phyloP scores from a whole-genome alignment of 1,140 invertebrate genomes.

The Lasioglossum baleicum region DNA sequence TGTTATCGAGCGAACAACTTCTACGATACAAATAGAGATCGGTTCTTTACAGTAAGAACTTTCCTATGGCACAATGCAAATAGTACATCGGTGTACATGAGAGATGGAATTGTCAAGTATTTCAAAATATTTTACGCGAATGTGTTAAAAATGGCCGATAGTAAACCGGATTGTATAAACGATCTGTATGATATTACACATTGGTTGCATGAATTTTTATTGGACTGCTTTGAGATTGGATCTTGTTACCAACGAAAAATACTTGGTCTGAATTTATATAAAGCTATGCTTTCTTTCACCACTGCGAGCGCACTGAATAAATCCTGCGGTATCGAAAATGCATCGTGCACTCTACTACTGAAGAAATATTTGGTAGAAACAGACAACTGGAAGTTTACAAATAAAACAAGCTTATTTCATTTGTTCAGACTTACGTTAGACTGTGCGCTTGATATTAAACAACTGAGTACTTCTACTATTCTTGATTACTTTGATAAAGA shows the following conservation, averaged over 20 bases:
- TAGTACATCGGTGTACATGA: constrained; percentile 57
- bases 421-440: constrained; percentile 75
- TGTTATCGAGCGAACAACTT: constrained; percentile 51
- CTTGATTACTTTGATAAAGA: constrained; percentile 70
- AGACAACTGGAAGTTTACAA: constrained; percentile 71
- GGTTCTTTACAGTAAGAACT: constrained; percentile 52
- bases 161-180: constrained; percentile 1
- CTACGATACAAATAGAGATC: constrained; percentile 20
- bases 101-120: constrained; percentile 66
- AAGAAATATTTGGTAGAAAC: constrained; percentile 43
- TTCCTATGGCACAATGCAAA: constrained; percentile 68
- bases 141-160: constrained; percentile 53
- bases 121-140: constrained; percentile 65
- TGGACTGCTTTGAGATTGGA: constrained; percentile 78
- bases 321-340: neutral
- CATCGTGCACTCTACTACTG: constrained; percentile 5
- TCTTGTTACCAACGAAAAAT: constrained; percentile 82
- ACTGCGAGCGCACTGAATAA: constrained; percentile 13
- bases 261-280: constrained; percentile 76
- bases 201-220: constrained; percentile 78
- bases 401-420: constrained; percentile 61
- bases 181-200: constrained; percentile 70
- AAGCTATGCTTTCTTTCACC: constrained; percentile 64
- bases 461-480: constrained; percentile 74
- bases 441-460: constrained; percentile 78